These are phyloP conservation scores for Ctenodactylus gundi DNA, from an alignment of 2,113 vertebrate species.

Conservation along the genomic window DNA sequence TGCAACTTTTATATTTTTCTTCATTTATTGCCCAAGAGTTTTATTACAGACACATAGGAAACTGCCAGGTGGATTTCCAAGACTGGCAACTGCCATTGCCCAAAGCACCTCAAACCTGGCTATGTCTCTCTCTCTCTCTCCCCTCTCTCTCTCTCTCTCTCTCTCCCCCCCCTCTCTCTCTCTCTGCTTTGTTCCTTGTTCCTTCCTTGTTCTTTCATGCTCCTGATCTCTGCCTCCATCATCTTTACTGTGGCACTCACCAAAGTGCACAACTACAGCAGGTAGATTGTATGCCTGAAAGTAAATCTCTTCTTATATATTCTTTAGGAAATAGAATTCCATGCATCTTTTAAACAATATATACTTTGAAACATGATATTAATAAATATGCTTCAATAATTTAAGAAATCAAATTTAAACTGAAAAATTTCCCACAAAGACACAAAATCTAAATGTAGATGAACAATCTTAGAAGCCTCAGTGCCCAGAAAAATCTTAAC, in stretches of 20 bases:
- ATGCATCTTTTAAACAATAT: neutral
- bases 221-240: neutral
- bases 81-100: constrained; percentile 46
- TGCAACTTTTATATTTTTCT: constrained; percentile 82
- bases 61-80: constrained; percentile 81
- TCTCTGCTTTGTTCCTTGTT: fast-evolving
- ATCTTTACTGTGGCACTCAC: neutral
- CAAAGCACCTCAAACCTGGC: neutral
- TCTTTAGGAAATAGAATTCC: neutral
- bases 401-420: constrained; percentile 16
- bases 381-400: neutral
- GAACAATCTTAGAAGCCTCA: neutral
- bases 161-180: neutral
- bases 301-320: neutral
- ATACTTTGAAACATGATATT: neutral
- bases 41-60: constrained; percentile 83
- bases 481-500: constrained; percentile 24
- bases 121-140: neutral
- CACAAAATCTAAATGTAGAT: neutral
- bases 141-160: fast-evolving
- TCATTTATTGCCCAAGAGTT: constrained; percentile 80
- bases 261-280: neutral
- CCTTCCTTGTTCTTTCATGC: neutral
- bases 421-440: constrained; percentile 11
- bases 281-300: neutral